These are phyloP conservation scores for Podarcis muralis DNA, from an alignment of 2,113 vertebrate genomes.

Conservation along the genomic window DNA sequence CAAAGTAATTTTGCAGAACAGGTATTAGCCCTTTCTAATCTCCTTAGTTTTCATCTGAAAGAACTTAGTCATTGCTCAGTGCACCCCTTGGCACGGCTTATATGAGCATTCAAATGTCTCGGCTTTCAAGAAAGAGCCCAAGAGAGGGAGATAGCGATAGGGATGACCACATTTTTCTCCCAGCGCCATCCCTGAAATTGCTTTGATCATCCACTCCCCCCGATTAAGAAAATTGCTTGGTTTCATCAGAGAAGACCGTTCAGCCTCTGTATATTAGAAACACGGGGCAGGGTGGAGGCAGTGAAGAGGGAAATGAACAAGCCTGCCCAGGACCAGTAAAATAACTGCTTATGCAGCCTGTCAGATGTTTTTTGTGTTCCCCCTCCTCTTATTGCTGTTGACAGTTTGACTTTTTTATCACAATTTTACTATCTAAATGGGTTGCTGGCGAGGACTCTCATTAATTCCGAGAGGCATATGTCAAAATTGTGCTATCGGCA, in stretches of 20 bases:
- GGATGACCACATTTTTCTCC: background rate
- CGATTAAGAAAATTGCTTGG: slow-evolving; percentile 46
- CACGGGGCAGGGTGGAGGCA: background rate
- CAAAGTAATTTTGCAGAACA: background rate
- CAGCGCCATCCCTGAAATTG: slow-evolving; percentile 32
- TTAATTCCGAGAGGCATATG: slow-evolving; percentile 40
- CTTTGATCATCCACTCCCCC: slow-evolving; percentile 48
- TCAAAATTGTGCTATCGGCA: slow-evolving; percentile 39
- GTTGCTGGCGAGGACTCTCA: slow-evolving; percentile 22
- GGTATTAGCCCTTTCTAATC: background rate
- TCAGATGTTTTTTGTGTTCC: slow-evolving; percentile 29
- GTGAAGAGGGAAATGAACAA: slow-evolving; percentile 4
- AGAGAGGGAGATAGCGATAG: background rate
- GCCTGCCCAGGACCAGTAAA: background rate
- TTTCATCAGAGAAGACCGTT: slow-evolving; percentile 54
- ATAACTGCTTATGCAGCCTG: slow-evolving; percentile 25
- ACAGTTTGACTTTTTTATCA: slow-evolving; percentile 36
- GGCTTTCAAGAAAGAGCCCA: slow-evolving; percentile 16
- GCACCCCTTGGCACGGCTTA: background rate
- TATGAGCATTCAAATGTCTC: slow-evolving; percentile 38
- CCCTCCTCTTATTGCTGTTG: slow-evolving; percentile 18
- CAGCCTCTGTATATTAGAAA: slow-evolving; percentile 30
- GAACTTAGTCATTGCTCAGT: slow-evolving; percentile 3
- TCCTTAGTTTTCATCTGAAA: slow-evolving; percentile 37
- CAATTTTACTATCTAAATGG: slow-evolving; percentile 35